Base-by-base conservation (phyloP, 2,113 vertebrate genomes). In the Upupa epops region DNA sequence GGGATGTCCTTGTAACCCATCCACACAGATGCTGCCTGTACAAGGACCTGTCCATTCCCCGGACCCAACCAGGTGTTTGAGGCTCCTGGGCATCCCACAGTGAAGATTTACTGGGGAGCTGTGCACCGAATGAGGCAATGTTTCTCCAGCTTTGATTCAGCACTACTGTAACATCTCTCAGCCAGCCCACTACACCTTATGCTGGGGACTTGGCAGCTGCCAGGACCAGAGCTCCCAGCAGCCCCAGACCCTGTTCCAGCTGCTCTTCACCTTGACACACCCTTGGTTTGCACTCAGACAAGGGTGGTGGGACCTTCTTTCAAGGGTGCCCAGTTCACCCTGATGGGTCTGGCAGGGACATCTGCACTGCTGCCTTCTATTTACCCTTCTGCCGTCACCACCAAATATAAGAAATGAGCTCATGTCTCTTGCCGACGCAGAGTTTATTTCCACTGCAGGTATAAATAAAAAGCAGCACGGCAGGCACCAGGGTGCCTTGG, bases 361-460 rank as follows among this genome's bases (percentile, higher is more conserved):
- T 54, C 68, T 83, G 64, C 8, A 3, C 86, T 1, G 7, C 75
- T 91, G 93, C 83, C 7, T 13, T 93, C 88, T 97, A 95, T 97
- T 97, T 95, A 96, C 93, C 86, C 85, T 95, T 96, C 94, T 94
- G 90, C 92, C 85, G 16, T 94, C 94, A 88, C 76, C 92, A 91
- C 92, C 94, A 95, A 95, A 97, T 96, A 96, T 95, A 96, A 96
- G 86, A 89, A 94, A 93, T 96, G 96, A 97, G 92, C 95, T 96
- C 96, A 94, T 96, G 88, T 87, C 68, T 92, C 86, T 91, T 37
- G 69, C 92, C 78, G 25, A 78, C 20, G 36, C n/a, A 2, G 76
- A 55, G 87, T 95, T 96, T 97, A 96, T 97, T 97, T 97, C 95
- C 89, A 96, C 89, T 90, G 91, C 86, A 95, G 94, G 96, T 94